Evolutionary conservation across 2,888 invertebrate species (phyloP), one percentile per base, ranked within the genome.

Genomic region (Yponomeuta cagnagella): DNA sequence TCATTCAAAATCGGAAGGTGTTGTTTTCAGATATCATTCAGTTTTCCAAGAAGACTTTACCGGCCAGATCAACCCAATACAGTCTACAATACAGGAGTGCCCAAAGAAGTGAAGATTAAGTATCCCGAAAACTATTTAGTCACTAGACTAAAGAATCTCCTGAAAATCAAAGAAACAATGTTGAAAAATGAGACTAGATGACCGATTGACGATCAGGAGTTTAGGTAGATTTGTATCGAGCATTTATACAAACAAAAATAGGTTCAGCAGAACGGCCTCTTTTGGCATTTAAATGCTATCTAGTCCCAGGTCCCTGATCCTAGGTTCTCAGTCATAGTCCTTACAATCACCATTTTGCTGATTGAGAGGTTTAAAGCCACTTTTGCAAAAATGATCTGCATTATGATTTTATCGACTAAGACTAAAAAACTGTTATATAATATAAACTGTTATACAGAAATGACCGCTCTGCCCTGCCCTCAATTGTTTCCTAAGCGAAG

Each of bases 11-110:
- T 8, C 6, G 1, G 4, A 52, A 52, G 10, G 52, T 58, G 6
- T 58, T 58, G 52, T 15, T 15, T 15, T 15, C 52, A 58, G 52
- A 58, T 58, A 3, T 3, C 15, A 58, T 58, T 58, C 12, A 58
- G 0, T 58, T 58, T 58, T 15, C 15, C 52, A 15, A 58, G 52
- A 8, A 58, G 52, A 58, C 52, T 58, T 1, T 58, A 15, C 15
- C 52, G 52, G 4, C 15, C 52, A 12, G 52, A 58, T 8, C 52
- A 58, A 73, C 70, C 74, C 72, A 68, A 75, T 8, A 31, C 31
- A 65, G 65, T 31, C 9, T 10, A 23, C 65, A 31, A 31, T 30
- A 10, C 23, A 10, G 65, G 65, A 31, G 23, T 31, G 65, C 23
- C 65, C 67, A 67, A 67, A 67, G 33, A 37, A 37, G 67, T 2